Conservation (phyloP, 2,888 invertebrate species). For the Gastrophysa polygoni region DNA sequence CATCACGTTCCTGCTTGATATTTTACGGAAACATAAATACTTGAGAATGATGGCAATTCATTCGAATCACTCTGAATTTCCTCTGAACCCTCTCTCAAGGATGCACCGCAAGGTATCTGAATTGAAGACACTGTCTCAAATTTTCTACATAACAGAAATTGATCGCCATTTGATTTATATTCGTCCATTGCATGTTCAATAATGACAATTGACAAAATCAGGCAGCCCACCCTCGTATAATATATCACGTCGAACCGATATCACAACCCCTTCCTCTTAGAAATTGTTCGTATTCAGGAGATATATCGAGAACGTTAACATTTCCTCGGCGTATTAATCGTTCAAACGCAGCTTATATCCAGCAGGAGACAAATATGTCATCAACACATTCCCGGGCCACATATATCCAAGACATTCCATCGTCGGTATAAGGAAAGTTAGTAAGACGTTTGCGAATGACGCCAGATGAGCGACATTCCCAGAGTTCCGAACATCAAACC, state of each 20-base stretch:
- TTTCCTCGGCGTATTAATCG: conserved; percentile 40
- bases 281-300: not conserved
- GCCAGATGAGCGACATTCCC: conserved; percentile 54
- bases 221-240: not conserved
- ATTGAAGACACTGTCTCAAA: no score
- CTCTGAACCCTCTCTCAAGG: no score
- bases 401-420: conserved; percentile 52
- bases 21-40: no score
- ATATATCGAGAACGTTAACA: conserved; percentile 26
- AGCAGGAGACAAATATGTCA: conserved; percentile 54
- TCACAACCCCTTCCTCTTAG: not conserved
- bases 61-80: no score
- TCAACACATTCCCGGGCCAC: conserved; percentile 54
- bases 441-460: conserved; percentile 56
- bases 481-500: conserved; percentile 55
- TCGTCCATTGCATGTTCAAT: no score
- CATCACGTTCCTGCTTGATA: no score
- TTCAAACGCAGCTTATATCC: conserved; percentile 36
- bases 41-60: no score
- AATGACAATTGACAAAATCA: no score
- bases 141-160: no score
- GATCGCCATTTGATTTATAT: no score
- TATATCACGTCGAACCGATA: not conserved
- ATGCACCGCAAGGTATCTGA: no score
- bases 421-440: conserved; percentile 46